Evolutionary conservation across 64 coral and sea anemone genomes (phyloP), one percentile per base, ranked within the genome.

Genomic region (Acropora yongei): DNA sequence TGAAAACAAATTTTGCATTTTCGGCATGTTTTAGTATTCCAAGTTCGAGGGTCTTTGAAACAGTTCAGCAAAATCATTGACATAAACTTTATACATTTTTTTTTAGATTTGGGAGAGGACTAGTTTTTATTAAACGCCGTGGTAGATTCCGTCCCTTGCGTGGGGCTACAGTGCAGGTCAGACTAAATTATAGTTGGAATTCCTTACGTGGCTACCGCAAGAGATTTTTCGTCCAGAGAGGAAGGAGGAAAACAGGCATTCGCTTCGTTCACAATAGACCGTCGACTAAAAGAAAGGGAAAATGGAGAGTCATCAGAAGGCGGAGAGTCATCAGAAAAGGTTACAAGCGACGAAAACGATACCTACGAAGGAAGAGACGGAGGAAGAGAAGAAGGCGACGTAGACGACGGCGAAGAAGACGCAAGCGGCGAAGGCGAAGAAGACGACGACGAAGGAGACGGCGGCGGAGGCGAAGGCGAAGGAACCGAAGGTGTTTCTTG

Each of bases 401-500:
- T 48, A 20, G 42, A 85, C 60, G 44, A 49, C 61, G 44, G 39
- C 39, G 80, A 45, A 67, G 80, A 47, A 66, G 82, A 30, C 61
- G 82, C 67, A 50, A 18, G 66, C 42, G 43, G 8, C 42, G 82
- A 71, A 69, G 42, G 60, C 8, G 44, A 72, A 85, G 82, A 71
- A 85, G 82, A 16, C 43, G 65, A 85, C 17, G n/a, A 47, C 68
- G 82, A 49, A 69, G 82, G 68, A 44, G 10, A 17, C 44, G 43
- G 72, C 7, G 82, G 65, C 69, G 65, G 49, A 69, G 63, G 9
- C 61, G 44, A 14, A 85, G 8, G 49, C 66, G 44, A 71, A 71
- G 82, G 65, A 61, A 65, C 6, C 65, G 82, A 48, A 68, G 44
- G 8, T 72, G 82, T 67, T 61, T 85, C 46, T 5, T 85, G 16